phyloP scores from a whole-genome alignment of 2,113 vertebrate genomes.

The Ramphastos sulfuratus region DNA sequence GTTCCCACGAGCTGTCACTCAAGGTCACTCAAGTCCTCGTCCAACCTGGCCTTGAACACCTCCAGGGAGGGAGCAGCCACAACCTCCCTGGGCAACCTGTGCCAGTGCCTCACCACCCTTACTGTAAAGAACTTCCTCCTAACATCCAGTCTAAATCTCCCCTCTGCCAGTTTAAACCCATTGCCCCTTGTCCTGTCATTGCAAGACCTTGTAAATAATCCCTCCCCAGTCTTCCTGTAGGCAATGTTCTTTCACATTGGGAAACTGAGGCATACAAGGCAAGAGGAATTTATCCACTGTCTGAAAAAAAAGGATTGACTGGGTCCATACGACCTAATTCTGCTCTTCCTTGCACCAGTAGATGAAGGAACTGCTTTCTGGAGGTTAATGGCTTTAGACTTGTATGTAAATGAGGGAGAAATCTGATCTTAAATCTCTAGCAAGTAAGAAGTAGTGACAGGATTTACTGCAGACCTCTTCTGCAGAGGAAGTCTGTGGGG shows the following conservation, averaged over 20 bases:
- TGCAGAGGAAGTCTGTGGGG: neutral
- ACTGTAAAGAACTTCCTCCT: no score
- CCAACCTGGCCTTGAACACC: no score
- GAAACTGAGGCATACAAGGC: neutral
- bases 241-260: neutral
- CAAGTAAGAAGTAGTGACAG: neutral
- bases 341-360: constrained; percentile 4
- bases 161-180: no score
- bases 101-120: no score
- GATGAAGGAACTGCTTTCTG: neutral
- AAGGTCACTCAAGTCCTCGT: no score
- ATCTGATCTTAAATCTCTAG: constrained; percentile 41
- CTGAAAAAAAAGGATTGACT: neutral
- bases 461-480: constrained; percentile 27
- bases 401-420: constrained; percentile 44
- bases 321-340: constrained; percentile 33
- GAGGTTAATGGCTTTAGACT: constrained; percentile 52
- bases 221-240: no score
- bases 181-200: no score
- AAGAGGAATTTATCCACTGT: neutral
- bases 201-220: no score
- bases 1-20: no score
- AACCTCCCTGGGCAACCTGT: no score
- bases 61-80: no score
- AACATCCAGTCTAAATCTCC: no score